Percentiles rank a stretch among this genome's conserved stretches.
These are phyloP conservation scores for Vipera latastei DNA, from an alignment of 2,797 vertebrate species.

Conservation along the genomic window DNA sequence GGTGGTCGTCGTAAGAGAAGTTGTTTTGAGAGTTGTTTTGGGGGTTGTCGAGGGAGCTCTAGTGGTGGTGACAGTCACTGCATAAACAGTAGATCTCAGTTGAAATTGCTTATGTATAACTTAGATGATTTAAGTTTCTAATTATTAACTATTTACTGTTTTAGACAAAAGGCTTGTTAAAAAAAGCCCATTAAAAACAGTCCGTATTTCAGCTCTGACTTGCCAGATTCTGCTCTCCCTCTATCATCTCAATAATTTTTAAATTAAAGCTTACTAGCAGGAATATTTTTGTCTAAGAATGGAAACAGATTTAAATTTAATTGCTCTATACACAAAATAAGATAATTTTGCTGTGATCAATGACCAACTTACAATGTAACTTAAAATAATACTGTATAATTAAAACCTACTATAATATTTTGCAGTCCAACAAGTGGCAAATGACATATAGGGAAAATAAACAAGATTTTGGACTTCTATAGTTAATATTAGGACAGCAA, in stretches of 20 bases:
- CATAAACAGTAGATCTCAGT: neutral
- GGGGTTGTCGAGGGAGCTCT: neutral
- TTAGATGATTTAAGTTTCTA: neutral
- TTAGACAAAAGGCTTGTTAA: neutral
- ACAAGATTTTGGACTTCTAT: neutral
- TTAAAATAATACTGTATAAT: neutral
- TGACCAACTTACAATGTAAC: neutral
- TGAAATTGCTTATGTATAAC: neutral
- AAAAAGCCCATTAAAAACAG: neutral
- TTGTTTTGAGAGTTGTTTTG: neutral
- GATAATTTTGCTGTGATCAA: neutral
- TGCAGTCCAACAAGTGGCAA: neutral
- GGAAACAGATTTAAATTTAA: neutral
- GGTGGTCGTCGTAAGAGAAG: slow-evolving; percentile 18
- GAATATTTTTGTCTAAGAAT: neutral
- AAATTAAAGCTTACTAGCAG: neutral
- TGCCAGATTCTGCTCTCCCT: neutral
- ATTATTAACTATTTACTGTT: neutral
- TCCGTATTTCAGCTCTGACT: neutral
- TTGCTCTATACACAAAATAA: neutral
- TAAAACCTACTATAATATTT: neutral
- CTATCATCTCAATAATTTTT: neutral
- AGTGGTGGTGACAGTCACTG: neutral
- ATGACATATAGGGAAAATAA: neutral
- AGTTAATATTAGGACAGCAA: neutral